Percentiles rank a stretch among this genome's conserved stretches.
Conservation (phyloP, 2,797 vertebrate genomes). For the Streptopelia turtur region DNA sequence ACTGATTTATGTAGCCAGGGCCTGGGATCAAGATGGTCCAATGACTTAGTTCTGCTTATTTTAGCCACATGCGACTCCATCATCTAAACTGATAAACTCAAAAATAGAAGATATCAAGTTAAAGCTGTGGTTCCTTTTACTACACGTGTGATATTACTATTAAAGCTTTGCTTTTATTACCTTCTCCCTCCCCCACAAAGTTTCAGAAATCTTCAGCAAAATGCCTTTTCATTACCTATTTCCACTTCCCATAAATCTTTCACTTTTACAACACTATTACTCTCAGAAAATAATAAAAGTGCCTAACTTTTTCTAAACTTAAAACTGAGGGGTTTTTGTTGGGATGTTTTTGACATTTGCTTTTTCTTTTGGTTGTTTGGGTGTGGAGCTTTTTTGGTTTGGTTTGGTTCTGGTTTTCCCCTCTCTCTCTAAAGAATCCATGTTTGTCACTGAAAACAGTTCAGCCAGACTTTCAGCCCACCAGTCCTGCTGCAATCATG, state of each 20-base stretch:
- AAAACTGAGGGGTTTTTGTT: background rate
- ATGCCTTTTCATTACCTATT: background rate
- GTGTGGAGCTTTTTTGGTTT: no score
- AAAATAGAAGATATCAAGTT: background rate
- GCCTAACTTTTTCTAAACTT: background rate
- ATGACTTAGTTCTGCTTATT: background rate
- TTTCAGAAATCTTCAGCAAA: background rate
- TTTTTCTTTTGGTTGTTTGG: background rate
- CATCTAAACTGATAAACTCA: background rate
- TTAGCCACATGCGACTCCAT: background rate
- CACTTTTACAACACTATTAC: background rate
- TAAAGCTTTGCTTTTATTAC: background rate
- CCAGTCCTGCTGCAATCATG: background rate
- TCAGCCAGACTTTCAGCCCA: background rate
- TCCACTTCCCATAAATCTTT: background rate
- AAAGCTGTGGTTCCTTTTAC: background rate
- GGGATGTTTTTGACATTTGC: accelerated
- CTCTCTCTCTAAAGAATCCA: background rate
- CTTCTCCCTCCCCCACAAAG: background rate
- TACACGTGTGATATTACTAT: background rate
- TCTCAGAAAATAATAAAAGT: background rate
- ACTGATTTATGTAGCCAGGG: background rate
- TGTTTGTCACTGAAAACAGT: background rate
- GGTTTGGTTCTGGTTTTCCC: background rate
- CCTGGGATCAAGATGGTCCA: background rate